Percentiles rank a stretch among this genome's conserved stretches.
phyloP scores from a whole-genome alignment of 2,797 vertebrate species.

The Characodon lateralis region DNA sequence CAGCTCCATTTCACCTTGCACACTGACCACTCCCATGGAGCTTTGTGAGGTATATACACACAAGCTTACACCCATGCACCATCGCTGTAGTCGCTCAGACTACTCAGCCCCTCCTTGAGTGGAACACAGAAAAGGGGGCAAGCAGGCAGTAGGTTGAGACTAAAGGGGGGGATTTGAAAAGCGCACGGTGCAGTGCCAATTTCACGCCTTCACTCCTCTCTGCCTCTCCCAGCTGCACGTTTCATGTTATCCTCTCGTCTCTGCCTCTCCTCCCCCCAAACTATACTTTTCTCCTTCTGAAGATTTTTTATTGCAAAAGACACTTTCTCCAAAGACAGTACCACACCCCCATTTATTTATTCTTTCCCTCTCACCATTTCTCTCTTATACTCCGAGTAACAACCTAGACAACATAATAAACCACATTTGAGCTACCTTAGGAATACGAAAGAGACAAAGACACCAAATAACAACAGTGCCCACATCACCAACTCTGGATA shows the following conservation, averaged over 20 bases:
- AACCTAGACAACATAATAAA: conserved; percentile 53
- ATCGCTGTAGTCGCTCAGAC: conserved; percentile 20
- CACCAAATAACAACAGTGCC: conserved; percentile 41
- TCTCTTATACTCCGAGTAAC: conserved; percentile 59
- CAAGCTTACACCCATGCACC: conserved; percentile 6
- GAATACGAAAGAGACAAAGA: conserved; percentile 33
- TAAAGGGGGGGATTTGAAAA: conserved; percentile 45
- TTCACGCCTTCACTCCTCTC: conserved; percentile 78
- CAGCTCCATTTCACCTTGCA: conserved; percentile 56
- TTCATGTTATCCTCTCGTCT: conserved; percentile 52
- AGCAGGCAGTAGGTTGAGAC: conserved; percentile 37
- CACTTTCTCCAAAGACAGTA: conserved; percentile 33
- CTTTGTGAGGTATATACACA: conserved; percentile 15
- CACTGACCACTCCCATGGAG: conserved; percentile 56
- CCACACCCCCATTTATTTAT: conserved; percentile 1
- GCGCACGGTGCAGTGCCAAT: conserved; percentile 77
- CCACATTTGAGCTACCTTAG: conserved; percentile 24
- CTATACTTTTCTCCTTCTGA: conserved; percentile 34
- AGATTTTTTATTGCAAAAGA: background rate
- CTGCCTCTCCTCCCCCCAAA: conserved; percentile 51
- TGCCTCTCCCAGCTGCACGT: conserved; percentile 76
- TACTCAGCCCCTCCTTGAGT: conserved; percentile 20
- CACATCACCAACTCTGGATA: conserved; percentile 46
- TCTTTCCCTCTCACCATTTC: background rate
- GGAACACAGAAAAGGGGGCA: conserved; percentile 40